phyloP scores from a whole-genome alignment of 2,888 invertebrate genomes.

The Athrips mouffetella region DNA sequence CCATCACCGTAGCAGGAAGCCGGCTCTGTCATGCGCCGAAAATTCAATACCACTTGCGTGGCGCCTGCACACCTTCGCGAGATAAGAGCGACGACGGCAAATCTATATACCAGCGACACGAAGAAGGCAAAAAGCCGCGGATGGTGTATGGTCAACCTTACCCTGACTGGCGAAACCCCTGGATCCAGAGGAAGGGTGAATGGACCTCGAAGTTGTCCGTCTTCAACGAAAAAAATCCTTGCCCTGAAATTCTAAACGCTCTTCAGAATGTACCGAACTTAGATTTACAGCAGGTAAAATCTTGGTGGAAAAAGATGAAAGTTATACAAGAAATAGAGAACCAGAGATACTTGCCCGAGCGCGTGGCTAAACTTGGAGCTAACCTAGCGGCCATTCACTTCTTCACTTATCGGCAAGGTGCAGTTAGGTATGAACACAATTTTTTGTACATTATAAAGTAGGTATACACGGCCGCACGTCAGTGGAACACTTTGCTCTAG shows the following conservation, averaged over 20 bases:
- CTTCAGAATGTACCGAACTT: slow-evolving; percentile 71
- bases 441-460: too few species aligned
- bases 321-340: slow-evolving; percentile 50
- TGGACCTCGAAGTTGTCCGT: slow-evolving; percentile 77
- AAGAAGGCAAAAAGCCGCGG: slow-evolving; percentile 24
- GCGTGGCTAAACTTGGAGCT: slow-evolving; percentile 82
- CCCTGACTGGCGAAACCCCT: slow-evolving; percentile 29
- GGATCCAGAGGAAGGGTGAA: slow-evolving; percentile 8
- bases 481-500: too few species aligned
- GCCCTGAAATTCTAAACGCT: slow-evolving; percentile 51
- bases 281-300: neutral
- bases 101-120: slow-evolving; percentile 8
- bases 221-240: slow-evolving; percentile 69
- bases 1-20: too few species aligned
- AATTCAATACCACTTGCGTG: too few species aligned
- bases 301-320: neutral
- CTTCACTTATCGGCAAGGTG: slow-evolving; percentile 85
- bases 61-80: neutral
- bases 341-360: slow-evolving; percentile 79
- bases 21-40: too few species aligned
- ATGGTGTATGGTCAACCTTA: slow-evolving; percentile 46
- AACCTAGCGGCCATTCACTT: slow-evolving; percentile 94
- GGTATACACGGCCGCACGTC: too few species aligned
- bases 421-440: slow-evolving; percentile 84
- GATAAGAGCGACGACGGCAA: neutral